phyloP scores from a whole-genome alignment of 2,888 invertebrate species.

The Cantharis flavilabris region DNA sequence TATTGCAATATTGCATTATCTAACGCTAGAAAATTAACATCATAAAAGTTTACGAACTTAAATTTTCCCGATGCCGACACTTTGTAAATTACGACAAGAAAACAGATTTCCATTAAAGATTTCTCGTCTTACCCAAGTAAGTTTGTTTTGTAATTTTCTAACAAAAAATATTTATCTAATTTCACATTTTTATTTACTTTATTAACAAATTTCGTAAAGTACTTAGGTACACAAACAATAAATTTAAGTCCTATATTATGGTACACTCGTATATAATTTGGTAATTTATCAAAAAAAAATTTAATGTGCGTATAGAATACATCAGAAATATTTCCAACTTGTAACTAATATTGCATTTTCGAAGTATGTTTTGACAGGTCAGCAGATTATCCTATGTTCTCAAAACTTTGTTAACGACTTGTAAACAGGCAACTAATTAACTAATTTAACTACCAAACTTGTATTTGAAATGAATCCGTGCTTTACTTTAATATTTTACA shows the following conservation, averaged over 20 bases:
- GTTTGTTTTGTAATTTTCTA: not conserved
- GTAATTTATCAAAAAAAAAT: not conserved
- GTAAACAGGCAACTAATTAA: slow-evolving; percentile 47
- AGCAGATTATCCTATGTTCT: slow-evolving; percentile 23
- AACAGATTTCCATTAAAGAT: not conserved
- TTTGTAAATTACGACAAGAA: not conserved
- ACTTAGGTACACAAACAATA: not conserved
- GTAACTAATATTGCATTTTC: slow-evolving; percentile 23
- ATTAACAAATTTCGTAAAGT: not conserved
- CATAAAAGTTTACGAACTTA: not conserved
- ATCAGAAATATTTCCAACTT: slow-evolving; percentile 7
- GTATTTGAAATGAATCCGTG: slow-evolving; percentile 19
- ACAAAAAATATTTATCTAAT: not conserved
- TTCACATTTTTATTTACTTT: not conserved
- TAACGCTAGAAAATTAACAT: not conserved
- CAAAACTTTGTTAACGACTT: slow-evolving; percentile 41
- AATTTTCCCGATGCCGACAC: not conserved
- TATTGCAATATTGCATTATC: not conserved
- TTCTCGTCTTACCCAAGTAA: not conserved
- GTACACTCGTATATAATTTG: not conserved
- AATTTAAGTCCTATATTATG: not conserved
- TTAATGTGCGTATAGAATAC: not conserved
- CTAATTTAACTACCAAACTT: slow-evolving; percentile 35
- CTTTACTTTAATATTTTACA: slow-evolving; percentile 9
- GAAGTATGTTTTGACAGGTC: slow-evolving; percentile 22